These are phyloP conservation scores for Lasioglossum figueresi DNA, from an alignment of 2,888 invertebrate genomes.

Conservation along the genomic window DNA sequence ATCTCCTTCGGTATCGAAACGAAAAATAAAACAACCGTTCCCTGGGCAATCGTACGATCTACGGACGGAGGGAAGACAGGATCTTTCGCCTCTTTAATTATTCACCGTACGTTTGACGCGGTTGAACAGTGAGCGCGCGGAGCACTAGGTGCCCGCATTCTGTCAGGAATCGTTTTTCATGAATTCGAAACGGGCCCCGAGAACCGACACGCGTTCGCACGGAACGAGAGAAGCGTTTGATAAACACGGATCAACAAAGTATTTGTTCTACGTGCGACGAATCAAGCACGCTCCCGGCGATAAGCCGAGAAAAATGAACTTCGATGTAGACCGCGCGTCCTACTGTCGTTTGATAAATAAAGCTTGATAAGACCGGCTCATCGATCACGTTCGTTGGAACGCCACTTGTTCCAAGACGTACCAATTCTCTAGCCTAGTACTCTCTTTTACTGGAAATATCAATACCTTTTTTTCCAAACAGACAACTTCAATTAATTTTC, in stretches of 20 bases:
- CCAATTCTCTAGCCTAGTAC: neutral
- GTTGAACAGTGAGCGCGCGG: neutral
- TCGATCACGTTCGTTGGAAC: neutral
- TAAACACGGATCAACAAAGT: neutral
- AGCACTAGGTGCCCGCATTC: neutral
- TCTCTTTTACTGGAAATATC: neutral
- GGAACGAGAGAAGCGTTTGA: neutral
- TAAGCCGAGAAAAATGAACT: neutral
- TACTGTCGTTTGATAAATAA: neutral
- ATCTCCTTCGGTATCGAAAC: constrained; percentile 19
- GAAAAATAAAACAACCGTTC: constrained; percentile 26
- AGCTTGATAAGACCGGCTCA: neutral
- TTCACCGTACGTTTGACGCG: constrained; percentile 11
- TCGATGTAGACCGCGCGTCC: neutral
- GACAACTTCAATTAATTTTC: neutral
- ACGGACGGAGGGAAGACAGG: neutral
- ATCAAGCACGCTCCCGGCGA: neutral
- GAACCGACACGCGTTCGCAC: neutral
- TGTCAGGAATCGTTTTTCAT: neutral
- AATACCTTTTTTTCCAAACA: neutral
- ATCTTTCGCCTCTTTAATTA: constrained; percentile 15
- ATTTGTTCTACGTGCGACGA: neutral
- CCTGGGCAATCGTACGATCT: neutral
- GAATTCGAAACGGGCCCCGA: neutral
- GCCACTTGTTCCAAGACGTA: neutral